Evolutionary conservation across 37 sponge, comb jelly and placozoan genomes (phyloP).

Genomic region (Mnemiopsis leidyi): DNA sequence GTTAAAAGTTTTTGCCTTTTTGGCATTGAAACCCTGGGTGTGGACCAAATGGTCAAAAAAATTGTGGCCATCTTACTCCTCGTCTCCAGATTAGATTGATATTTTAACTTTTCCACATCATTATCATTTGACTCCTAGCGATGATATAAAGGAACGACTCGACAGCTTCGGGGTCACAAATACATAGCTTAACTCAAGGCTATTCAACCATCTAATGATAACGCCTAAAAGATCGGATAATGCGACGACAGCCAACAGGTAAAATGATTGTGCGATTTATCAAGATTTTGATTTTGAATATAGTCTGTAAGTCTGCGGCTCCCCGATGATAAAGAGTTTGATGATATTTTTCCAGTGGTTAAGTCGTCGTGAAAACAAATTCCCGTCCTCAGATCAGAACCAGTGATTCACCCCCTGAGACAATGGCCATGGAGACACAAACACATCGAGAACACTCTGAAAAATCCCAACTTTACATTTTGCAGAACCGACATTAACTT

Average conservation of each 20-base stretch:
- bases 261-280: too few species aligned
- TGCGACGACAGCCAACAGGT: background rate
- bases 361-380: too few species aligned
- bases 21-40: too few species aligned
- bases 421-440: slow-evolving; percentile 47
- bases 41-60: too few species aligned
- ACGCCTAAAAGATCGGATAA: background rate
- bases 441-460: slow-evolving; percentile 54
- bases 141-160: background rate
- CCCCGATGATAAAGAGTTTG: too few species aligned
- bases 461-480: slow-evolving; percentile 60
- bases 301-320: too few species aligned
- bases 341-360: too few species aligned
- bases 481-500: slow-evolving; percentile 16
- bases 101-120: too few species aligned
- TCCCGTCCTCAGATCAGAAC: background rate
- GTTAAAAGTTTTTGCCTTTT: too few species aligned
- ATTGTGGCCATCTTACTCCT: too few species aligned
- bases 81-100: too few species aligned
- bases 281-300: too few species aligned
- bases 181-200: background rate
- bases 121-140: background rate
- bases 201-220: background rate
- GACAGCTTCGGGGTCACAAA: background rate
- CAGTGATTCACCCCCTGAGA: slow-evolving; percentile 25